Evolutionary conservation across 2,888 invertebrate genomes (phyloP).

Genomic region (Cotesia congregata): DNA sequence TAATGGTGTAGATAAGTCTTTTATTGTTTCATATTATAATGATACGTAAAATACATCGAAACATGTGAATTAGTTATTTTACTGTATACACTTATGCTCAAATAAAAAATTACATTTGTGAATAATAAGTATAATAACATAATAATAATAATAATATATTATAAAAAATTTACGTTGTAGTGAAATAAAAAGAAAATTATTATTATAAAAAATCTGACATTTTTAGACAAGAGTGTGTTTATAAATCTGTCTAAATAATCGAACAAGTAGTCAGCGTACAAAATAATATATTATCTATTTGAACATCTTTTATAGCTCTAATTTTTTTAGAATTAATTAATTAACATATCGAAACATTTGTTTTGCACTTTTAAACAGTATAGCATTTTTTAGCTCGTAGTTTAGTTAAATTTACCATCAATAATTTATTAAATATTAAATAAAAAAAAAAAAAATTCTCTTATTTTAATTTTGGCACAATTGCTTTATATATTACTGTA

Average conservation of each 20-base stretch:
- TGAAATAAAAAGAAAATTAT: neutral
- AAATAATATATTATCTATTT: neutral
- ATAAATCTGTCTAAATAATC: no score
- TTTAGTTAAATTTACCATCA: neutral
- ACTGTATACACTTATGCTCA: conserved; percentile 13
- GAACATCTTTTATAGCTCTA: no score
- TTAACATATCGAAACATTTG: neutral
- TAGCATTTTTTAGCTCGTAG: neutral
- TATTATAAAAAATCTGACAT: neutral
- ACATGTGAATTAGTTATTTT: conserved; percentile 16
- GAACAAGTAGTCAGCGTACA: no score
- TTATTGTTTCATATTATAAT: conserved; percentile 30
- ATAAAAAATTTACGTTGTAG: neutral
- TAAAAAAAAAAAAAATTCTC: neutral
- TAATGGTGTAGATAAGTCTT: conserved; percentile 25
- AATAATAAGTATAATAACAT: neutral
- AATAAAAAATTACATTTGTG: conserved; percentile 2
- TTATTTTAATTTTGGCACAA: conserved; percentile 31
- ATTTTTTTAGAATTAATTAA: neutral
- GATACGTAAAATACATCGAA: conserved; percentile 32
- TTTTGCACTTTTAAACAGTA: neutral
- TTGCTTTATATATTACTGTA: conserved; percentile 18
- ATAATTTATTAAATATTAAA: neutral
- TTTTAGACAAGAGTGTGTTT: no score
- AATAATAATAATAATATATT: neutral